Evolutionary conservation across 2,797 vertebrate genomes (phyloP).

Genomic region (Taeniopygia guttata): DNA sequence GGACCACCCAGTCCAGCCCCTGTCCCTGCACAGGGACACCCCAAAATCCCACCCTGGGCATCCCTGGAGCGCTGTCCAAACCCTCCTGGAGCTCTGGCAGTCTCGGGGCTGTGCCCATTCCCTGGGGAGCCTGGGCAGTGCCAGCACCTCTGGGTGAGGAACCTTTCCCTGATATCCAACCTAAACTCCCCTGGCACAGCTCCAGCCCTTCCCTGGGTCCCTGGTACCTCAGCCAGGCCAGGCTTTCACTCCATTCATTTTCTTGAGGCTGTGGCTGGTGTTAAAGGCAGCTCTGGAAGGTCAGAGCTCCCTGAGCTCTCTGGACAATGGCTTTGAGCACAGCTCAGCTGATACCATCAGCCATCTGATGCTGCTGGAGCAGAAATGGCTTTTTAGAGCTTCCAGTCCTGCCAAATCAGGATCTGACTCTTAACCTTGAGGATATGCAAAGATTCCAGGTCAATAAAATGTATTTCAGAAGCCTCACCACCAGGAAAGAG

Average conservation of each 20-base stretch:
- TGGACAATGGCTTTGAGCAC: background rate
- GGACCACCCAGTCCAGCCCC: background rate
- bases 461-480: background rate
- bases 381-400: background rate
- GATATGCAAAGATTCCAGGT: background rate
- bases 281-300: background rate
- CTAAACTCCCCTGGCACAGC: fast-evolving
- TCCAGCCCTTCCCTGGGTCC: background rate
- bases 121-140: background rate
- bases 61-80: fast-evolving
- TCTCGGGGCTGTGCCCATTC: background rate
- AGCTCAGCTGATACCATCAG: background rate
- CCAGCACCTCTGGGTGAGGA: background rate
- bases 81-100: background rate
- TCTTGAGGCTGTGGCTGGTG: background rate
- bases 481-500: background rate
- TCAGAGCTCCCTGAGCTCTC: background rate
- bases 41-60: background rate
- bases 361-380: background rate
- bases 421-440: background rate
- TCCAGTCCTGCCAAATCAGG: background rate
- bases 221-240: fast-evolving
- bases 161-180: fast-evolving
- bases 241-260: background rate
- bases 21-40: background rate